Percentiles rank a stretch among this genome's conserved stretches.
phyloP scores from a whole-genome alignment of 2,797 vertebrate genomes.

The Lagorchestes hirsutus region DNA sequence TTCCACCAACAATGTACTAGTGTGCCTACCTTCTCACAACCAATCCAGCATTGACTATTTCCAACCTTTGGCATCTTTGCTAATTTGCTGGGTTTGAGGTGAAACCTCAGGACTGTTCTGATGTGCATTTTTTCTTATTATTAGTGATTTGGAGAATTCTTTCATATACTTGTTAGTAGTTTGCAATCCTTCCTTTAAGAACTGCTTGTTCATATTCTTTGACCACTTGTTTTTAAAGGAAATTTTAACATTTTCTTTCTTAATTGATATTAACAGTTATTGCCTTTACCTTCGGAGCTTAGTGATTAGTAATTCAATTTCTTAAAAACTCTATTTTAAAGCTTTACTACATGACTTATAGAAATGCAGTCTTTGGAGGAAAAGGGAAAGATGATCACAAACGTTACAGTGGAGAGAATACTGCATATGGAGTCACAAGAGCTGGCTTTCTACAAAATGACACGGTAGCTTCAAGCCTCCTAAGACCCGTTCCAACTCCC shows the following conservation, averaged over 20 bases:
- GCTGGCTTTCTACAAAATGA: not conserved
- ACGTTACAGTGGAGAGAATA: not conserved
- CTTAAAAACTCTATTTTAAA: slow-evolving; percentile 26
- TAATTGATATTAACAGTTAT: not conserved
- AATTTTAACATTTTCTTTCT: not conserved
- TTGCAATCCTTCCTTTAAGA: not conserved
- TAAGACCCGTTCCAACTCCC: not conserved
- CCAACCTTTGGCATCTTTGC: not conserved
- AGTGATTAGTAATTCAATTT: not conserved
- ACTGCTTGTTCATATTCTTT: not conserved
- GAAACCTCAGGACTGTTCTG: not conserved
- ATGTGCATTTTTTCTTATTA: not conserved
- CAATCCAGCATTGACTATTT: not conserved
- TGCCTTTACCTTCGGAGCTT: not conserved
- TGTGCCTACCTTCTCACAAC: not conserved
- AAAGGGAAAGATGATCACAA: not conserved
- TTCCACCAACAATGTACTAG: not conserved
- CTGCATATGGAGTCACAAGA: not conserved
- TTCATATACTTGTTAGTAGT: not conserved
- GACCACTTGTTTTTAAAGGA: not conserved
- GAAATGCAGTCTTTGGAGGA: not conserved
- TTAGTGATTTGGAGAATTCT: not conserved
- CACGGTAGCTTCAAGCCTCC: too few relatives aligned
- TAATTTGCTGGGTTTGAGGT: not conserved
- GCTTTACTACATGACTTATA: not conserved